These are phyloP conservation scores for Empidonax alnorum DNA, from an alignment of 2,113 vertebrate genomes.

Conservation along the genomic window DNA sequence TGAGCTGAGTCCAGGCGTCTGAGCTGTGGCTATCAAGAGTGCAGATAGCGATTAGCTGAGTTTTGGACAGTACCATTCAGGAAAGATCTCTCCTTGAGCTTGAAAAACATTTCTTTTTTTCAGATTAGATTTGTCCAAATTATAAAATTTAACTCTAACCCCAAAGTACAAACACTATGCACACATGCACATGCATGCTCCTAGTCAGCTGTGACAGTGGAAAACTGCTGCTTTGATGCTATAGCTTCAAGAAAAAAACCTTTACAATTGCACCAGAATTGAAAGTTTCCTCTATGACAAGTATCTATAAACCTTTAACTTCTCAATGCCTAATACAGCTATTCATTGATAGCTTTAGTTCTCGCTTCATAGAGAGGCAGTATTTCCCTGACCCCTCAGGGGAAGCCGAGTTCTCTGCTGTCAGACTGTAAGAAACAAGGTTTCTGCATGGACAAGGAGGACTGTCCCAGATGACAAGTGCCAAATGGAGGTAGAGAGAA, in stretches of 20 bases:
- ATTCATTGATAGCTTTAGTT: neutral
- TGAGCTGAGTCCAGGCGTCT: neutral
- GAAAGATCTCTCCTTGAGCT: neutral
- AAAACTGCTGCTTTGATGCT: neutral
- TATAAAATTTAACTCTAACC: neutral
- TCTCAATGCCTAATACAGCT: neutral
- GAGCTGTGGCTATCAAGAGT: neutral
- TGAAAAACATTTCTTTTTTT: neutral
- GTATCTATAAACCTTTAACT: neutral
- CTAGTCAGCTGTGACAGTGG: neutral
- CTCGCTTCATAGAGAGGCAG: neutral
- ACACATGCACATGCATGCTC: accelerated
- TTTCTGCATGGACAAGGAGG: neutral
- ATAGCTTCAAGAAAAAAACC: neutral
- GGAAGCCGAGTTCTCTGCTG: neutral
- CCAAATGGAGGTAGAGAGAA: neutral
- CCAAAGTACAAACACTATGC: neutral
- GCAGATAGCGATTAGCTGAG: neutral
- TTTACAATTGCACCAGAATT: neutral
- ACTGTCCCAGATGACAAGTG: neutral
- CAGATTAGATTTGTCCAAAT: neutral
- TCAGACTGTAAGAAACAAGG: neutral
- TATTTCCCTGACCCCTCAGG: neutral
- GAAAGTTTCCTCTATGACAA: neutral
- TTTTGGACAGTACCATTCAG: neutral